phyloP scores from a whole-genome alignment of 1,140 invertebrate genomes.

The Battus philenor region DNA sequence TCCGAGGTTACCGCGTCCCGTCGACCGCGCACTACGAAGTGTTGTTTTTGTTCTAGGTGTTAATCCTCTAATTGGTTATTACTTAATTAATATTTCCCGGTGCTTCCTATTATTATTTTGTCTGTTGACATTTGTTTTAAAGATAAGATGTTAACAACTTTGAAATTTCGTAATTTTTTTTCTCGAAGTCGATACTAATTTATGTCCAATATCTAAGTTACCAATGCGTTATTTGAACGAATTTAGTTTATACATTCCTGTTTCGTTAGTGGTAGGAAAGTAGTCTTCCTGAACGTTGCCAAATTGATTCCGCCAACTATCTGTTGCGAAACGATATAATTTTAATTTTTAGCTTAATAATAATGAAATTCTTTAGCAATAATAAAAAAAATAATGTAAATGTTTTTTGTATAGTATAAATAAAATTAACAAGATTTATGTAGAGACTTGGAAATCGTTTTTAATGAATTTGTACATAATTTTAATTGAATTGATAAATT shows the following conservation, averaged over 20 bases:
- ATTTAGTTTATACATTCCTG: slow-evolving; percentile 74
- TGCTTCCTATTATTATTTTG: slow-evolving; percentile 70
- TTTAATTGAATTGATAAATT: slow-evolving; percentile 27
- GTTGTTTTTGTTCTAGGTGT: slow-evolving; percentile 52
- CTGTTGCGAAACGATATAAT: slow-evolving; percentile 64
- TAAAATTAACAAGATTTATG: slow-evolving; percentile 49
- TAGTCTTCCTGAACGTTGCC: slow-evolving; percentile 74
- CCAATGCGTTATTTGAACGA: slow-evolving; percentile 70
- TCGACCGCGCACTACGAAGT: slow-evolving; percentile 21
- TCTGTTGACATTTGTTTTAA: slow-evolving; percentile 69
- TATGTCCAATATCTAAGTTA: slow-evolving; percentile 64
- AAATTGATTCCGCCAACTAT: slow-evolving; percentile 69
- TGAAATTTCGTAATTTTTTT: slow-evolving; percentile 45
- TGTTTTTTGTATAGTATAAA: slow-evolving; percentile 72
- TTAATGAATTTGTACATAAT: slow-evolving; percentile 41
- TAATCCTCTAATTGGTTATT: slow-evolving; percentile 43
- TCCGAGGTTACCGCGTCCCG: slow-evolving; percentile 1
- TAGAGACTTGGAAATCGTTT: slow-evolving; percentile 35
- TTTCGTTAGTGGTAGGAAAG: slow-evolving; percentile 72
- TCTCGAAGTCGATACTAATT: slow-evolving; percentile 45
- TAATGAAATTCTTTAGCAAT: slow-evolving; percentile 74
- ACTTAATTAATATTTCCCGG: slow-evolving; percentile 52
- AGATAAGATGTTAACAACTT: slow-evolving; percentile 57
- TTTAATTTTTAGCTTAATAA: slow-evolving; percentile 65
- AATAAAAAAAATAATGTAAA: slow-evolving; percentile 72